These are phyloP conservation scores for Sorex fumeus DNA, from an alignment of 2,113 vertebrate genomes.

Conservation along the genomic window DNA sequence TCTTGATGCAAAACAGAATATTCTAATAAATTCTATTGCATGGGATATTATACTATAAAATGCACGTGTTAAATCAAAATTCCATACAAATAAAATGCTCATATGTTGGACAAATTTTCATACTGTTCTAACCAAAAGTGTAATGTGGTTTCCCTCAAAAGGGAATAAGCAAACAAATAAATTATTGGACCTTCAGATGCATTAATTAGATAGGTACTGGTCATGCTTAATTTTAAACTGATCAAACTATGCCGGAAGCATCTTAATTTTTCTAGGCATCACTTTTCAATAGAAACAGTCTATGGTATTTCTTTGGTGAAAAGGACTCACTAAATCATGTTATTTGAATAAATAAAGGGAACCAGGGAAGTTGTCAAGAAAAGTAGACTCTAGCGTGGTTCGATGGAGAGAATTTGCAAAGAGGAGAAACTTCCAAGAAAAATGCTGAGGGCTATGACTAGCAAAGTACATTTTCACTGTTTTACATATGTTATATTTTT, in stretches of 20 bases:
- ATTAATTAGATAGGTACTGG: background rate
- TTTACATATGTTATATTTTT: background rate
- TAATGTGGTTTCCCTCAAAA: background rate
- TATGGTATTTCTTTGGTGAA: background rate
- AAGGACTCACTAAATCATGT: slow-evolving; percentile 14
- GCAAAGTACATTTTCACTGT: background rate
- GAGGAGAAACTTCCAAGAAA: slow-evolving; percentile 1
- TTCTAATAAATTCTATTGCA: background rate
- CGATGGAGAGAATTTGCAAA: background rate
- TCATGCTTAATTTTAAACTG: slow-evolving; percentile 9
- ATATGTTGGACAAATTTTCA: slow-evolving; percentile 25
- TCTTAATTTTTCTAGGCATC: background rate
- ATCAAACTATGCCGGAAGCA: background rate
- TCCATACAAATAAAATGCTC: background rate
- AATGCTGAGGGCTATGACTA: background rate
- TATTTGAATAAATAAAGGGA: background rate
- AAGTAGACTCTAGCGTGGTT: background rate
- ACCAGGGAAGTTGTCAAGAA: background rate
- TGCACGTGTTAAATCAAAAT: slow-evolving; percentile 24
- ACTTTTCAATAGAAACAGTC: slow-evolving; percentile 33
- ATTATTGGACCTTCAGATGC: slow-evolving; percentile 23
- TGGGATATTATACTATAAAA: slow-evolving; percentile 2
- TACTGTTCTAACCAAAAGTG: slow-evolving; percentile 43
- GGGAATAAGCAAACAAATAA: background rate
- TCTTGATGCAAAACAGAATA: slow-evolving; percentile 42